Base-by-base conservation (phyloP, 2,797 vertebrate genomes). In the Toxotes lorentzi region DNA sequence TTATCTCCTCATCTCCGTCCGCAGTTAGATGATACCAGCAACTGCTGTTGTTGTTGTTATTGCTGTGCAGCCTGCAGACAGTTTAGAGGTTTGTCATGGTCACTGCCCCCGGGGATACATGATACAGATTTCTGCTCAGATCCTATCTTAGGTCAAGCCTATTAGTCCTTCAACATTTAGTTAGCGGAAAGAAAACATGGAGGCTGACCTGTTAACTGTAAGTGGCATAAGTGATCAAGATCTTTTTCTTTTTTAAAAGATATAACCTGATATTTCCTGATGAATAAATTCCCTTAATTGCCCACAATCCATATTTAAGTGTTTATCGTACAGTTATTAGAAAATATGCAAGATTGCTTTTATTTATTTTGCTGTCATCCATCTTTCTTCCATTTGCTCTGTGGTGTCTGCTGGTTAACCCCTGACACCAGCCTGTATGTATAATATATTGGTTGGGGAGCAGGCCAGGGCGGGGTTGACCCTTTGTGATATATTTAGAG, bases 401-500 rank as follows among this genome's bases (percentile, higher is more conserved):
- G 16, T 87, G 73, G 64, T 73, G 45, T 86, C 51, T 89, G 75
- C 58, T 59, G 82, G 83, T 87, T 91, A 89, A 92, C 91, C 81
- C 76, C 78, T 91, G 89, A 86, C 79, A 82, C 74, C 23, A 72
- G 47, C 63, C 45, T 4, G 4, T 72, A 84, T 88, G 85, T 91
- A 86, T 91, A 85, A 88, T 92, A 51, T 40, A 88, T 90, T 60
- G 82, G 72, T 79, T 64, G 70, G 57, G 63, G 71, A 86, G 60
- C 57, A 40, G 80, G 61, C 80, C 68, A 35, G 70, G 73, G 86
- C 6, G n/a, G 83, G 86, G 80, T 90, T 92, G 88, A 92, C 88
- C 89, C 86, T 86, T 88, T 83, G 91, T 84, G 91, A 86, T 95
- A 95, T 94, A 94, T 95, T 95, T 95, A 95, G 94, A 94, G 88